Evolutionary conservation across 2,113 vertebrate genomes (phyloP).

Genomic region (Acanthisitta chloris): DNA sequence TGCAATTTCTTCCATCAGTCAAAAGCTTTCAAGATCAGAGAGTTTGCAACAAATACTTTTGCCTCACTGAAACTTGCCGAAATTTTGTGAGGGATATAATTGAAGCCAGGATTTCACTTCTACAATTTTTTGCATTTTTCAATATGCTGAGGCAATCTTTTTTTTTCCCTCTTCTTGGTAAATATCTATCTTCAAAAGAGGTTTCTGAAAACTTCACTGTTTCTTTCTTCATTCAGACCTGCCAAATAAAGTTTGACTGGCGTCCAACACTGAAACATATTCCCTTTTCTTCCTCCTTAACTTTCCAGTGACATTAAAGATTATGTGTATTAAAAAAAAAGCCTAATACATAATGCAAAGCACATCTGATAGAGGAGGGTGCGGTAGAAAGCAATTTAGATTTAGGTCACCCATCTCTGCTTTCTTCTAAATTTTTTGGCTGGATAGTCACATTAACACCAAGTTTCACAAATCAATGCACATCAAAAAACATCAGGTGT

Average conservation of each 20-base stretch:
- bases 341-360: neutral
- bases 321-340: neutral
- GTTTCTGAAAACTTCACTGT: neutral
- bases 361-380: neutral
- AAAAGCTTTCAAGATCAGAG: neutral
- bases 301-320: constrained; percentile 10
- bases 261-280: neutral
- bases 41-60: neutral
- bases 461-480: neutral
- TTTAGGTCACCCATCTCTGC: neutral
- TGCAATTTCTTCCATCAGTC: neutral
- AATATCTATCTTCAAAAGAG: neutral
- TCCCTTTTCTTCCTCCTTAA: neutral
- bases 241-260: neutral
- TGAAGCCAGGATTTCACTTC: neutral
- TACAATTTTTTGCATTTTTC: neutral
- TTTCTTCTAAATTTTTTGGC: neutral
- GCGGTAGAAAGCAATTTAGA: neutral
- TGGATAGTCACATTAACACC: neutral
- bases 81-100: neutral
- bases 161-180: neutral
- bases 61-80: neutral
- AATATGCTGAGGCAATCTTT: neutral
- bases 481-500: neutral
- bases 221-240: neutral